Percentiles rank a stretch among this genome's conserved stretches.
phyloP scores from a whole-genome alignment of 2,797 vertebrate genomes.

The Nannoperca obscura region DNA sequence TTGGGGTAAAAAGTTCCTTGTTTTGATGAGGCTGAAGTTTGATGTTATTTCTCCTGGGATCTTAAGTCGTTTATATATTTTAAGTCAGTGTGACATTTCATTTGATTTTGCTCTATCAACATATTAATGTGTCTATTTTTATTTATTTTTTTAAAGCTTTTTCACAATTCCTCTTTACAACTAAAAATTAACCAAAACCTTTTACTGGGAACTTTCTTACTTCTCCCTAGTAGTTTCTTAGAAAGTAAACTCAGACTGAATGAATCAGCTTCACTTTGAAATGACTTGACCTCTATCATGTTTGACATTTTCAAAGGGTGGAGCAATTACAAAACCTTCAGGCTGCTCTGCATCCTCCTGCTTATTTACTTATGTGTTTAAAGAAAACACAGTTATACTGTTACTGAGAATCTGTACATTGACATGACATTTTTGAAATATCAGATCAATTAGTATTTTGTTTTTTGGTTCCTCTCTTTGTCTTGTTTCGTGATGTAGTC shows the following conservation, averaged over 20 bases:
- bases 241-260: background rate
- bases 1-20: background rate
- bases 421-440: background rate
- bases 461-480: background rate
- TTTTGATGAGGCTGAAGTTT: background rate
- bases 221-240: background rate
- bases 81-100: conserved; percentile 3
- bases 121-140: background rate
- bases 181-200: background rate
- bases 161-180: conserved; percentile 21
- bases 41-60: no score
- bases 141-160: no score
- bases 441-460: background rate
- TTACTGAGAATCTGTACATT: background rate
- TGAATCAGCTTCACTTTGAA: background rate
- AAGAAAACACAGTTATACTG: background rate
- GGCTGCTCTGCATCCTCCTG: background rate
- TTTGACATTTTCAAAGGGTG: background rate
- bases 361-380: background rate
- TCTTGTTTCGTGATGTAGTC: background rate
- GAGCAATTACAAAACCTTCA: background rate
- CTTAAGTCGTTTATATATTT: conserved; percentile 6
- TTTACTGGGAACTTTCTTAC: background rate
- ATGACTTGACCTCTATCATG: background rate
- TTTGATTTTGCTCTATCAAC: conserved; percentile 12